These are phyloP conservation scores for Elgaria multicarinata DNA, from an alignment of 2,113 vertebrate species.

Conservation along the genomic window DNA sequence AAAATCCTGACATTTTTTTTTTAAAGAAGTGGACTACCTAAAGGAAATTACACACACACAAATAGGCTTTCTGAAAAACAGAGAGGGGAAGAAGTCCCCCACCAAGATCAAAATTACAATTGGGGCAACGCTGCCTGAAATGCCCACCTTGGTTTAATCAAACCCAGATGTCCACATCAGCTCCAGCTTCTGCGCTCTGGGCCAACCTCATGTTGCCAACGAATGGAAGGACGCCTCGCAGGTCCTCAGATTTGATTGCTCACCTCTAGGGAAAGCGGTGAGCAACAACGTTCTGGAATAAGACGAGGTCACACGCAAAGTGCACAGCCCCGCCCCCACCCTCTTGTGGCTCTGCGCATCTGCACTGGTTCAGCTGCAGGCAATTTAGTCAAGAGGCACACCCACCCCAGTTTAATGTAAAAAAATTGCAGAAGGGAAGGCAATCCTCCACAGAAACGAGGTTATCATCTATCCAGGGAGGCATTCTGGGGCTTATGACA, in stretches of 20 bases:
- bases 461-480: not conserved
- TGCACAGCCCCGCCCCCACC: slow-evolving; percentile 10
- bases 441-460: not conserved
- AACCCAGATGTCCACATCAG: slow-evolving; percentile 55
- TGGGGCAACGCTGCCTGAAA: slow-evolving; percentile 36
- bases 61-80: not conserved
- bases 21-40: not conserved
- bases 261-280: not conserved
- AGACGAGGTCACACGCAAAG: slow-evolving; percentile 33
- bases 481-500: not conserved
- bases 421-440: not conserved
- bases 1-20: not conserved
- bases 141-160: slow-evolving; percentile 37
- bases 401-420: not conserved
- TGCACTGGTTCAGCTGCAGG: slow-evolving; percentile 47
- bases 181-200: not conserved
- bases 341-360: slow-evolving; percentile 31
- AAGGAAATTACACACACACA: not conserved
- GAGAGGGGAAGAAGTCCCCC: not conserved
- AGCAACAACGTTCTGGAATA: not conserved
- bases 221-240: not conserved
- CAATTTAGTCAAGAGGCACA: slow-evolving; percentile 37
- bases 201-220: too few species aligned
- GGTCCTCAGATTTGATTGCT: not conserved
- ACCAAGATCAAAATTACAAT: not conserved